Base-by-base conservation (phyloP, 2,888 invertebrate genomes). In the Ichneumoninae sp. region DNA sequence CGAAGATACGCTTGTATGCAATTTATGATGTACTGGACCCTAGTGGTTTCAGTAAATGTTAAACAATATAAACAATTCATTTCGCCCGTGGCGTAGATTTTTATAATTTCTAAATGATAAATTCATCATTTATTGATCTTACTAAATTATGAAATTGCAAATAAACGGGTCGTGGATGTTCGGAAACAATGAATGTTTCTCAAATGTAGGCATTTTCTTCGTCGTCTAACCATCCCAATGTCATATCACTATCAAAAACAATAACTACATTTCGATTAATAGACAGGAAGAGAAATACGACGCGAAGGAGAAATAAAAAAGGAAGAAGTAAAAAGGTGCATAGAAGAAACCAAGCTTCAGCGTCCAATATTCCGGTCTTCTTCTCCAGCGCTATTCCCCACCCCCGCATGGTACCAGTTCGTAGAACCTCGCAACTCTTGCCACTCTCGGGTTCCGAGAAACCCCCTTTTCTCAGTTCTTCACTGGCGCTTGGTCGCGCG, bases 371-470 rank as follows among this genome's bases (percentile, higher is more conserved):
- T 79, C 40, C 69, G 10, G 40, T 60, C 57, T 44, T 36, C 33
- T 33, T 33, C 33, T 33, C 33, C 33, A 33, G 33, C 33, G 33
- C 33, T 33, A 33, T 33, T 33, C 7, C 33, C 33, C 26, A 13
- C 22, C 70, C 33, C 22, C 65, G 22, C 62, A 4, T 6, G 26
- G 33, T 57, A 76, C 68, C 62, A 33, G 71, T 78, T 60, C 40
- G 57, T 16, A 68, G 82, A 77, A 72, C 72, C 72, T 60, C 77
- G 60, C 57, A 19, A 60, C 60, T 76, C 71, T 71, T 68, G 60
- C 40, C 70, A 57, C 69, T 77, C 68, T 77, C 47, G 85, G 50
- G 77, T 80, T 68, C 52, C 74, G 44, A 78, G 69, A 82, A 82
- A 62, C 69, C 19, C 62, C 52, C 68, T 78, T 78, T 78, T 82